Evolutionary conservation across 2,797 vertebrate genomes (phyloP), one percentile per base, ranked within the genome.

Genomic region (Diceros bicornis): DNA sequence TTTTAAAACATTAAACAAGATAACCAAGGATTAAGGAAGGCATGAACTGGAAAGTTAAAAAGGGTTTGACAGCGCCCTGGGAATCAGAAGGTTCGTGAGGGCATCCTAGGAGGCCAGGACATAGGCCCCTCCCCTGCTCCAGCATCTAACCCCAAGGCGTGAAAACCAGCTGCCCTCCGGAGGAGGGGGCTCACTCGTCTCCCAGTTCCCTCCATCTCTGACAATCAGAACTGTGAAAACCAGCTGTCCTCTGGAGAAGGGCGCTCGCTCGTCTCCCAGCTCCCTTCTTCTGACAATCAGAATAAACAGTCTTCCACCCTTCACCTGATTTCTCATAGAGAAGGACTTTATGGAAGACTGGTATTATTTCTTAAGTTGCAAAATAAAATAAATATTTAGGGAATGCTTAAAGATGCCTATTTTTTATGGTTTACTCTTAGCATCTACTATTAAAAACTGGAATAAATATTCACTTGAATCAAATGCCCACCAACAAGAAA

Each of bases 401-500:
- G 12, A 78, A 69, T 86, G 3, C 59, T 92, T 96, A 84, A 93
- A 93, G 17, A 77, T 90, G 16, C 21, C 32, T 90, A 9, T 34
- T 66, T 64, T 94, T 92, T 91, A 34, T 57, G 50, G 6, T n/a
- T 57, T 52, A 47, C 4, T 52, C 52, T 84, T 83, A 84, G 34
- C 9, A 92, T 75, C 9, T 44, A 57, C 23, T 62, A 4, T 90
- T 88, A 50, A 91, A 92, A 94, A 41, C 41, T 86, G 7, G 10
- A 82, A 27, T 72, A 69, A n/a, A 89, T 78, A 34, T 20, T 77
- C 62, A 64, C 64, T 69, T 96, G 34, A 68, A 62, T 96, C 81
- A 87, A 96, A 69, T 75, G 9, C n/a, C 23, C 17, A 81, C 20
- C 52, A 91, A 86, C 1, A 89, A 87, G 37, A 92, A 96, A 94